Evolutionary conservation across 2,113 vertebrate genomes (phyloP).

Genomic region (Alaudala cheleensis): DNA sequence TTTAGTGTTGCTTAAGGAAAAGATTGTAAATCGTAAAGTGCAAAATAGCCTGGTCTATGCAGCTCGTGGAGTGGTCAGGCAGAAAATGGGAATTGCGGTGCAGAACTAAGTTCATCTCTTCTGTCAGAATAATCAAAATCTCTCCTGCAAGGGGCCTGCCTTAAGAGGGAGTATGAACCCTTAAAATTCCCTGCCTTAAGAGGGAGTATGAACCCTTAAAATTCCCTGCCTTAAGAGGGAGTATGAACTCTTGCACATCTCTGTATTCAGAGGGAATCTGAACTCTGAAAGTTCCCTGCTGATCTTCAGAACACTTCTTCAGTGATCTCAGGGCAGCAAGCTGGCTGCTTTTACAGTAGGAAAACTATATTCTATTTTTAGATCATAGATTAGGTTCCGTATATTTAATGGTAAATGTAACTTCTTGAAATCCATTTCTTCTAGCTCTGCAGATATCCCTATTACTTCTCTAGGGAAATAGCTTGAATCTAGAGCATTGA

Average conservation of each 20-base stretch:
- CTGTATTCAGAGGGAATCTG: neutral
- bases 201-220: neutral
- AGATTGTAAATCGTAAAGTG: rapidly evolving
- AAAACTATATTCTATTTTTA: neutral
- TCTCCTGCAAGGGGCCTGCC: neutral
- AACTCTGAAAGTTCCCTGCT: neutral
- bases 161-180: neutral
- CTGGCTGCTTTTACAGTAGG: neutral
- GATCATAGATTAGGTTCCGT: neutral
- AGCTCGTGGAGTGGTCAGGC: neutral
- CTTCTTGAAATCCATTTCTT: neutral
- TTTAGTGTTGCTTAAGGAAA: neutral
- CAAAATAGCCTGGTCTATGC: neutral
- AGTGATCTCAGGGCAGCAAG: rapidly evolving
- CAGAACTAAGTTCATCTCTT: neutral
- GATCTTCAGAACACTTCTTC: neutral
- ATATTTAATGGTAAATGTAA: neutral
- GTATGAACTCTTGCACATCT: neutral
- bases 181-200: neutral
- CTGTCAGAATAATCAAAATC: neutral
- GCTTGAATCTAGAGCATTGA: neutral
- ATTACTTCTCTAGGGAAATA: neutral
- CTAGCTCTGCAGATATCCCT: neutral
- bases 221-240: neutral
- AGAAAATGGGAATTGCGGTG: neutral